Percentiles rank a stretch among this genome's conserved stretches.
Conservation (phyloP, 2,888 invertebrate species). For the Zelleria hepariella region DNA sequence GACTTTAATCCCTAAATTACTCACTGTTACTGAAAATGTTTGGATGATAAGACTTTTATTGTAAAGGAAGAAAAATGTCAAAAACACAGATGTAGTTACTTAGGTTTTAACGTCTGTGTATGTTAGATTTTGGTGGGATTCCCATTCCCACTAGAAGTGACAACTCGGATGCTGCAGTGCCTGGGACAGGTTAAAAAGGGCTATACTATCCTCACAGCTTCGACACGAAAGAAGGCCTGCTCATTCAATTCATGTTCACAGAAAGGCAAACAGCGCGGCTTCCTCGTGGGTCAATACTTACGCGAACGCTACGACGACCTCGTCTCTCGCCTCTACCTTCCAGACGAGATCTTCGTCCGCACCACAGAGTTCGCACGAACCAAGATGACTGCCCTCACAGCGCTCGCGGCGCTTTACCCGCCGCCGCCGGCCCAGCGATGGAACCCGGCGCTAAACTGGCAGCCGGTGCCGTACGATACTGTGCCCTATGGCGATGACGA, state of each 20-base stretch:
- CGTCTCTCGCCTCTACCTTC: constrained; percentile 54
- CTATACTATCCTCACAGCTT: no score
- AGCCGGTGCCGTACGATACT: constrained; percentile 75
- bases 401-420: constrained; percentile 78
- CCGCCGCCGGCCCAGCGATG: constrained; percentile 69
- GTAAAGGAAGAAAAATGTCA: no score
- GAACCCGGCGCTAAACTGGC: constrained; percentile 74
- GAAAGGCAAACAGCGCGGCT: constrained; percentile 68
- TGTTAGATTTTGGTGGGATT: no score
- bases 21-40: no score
- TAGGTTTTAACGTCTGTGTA: no score
- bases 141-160: no score
- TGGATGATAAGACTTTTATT: no score
- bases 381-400: constrained; percentile 79
- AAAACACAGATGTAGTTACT: no score
- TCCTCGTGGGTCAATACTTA: constrained; percentile 58
- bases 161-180: no score
- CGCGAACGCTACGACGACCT: constrained; percentile 54
- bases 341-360: constrained; percentile 60
- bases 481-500: constrained; percentile 43
- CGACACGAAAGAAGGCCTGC: no score
- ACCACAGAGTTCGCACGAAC: constrained; percentile 82
- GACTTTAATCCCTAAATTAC: no score
- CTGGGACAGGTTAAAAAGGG: no score
- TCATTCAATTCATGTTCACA: constrained; percentile 19